Evolutionary conservation across 2,113 vertebrate genomes (phyloP).

Genomic region (Lophius piscatorius): DNA sequence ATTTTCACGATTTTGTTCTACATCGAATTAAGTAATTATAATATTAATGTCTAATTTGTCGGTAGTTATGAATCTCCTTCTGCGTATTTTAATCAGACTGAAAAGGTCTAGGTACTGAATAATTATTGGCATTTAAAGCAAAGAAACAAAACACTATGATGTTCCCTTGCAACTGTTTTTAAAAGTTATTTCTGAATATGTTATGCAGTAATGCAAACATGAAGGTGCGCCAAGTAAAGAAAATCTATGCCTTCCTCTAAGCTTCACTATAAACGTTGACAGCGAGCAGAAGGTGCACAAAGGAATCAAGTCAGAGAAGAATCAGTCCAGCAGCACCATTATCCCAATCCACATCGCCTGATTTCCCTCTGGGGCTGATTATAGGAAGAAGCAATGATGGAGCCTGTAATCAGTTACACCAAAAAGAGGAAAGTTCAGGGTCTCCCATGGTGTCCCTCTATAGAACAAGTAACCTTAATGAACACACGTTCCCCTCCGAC

Average conservation of each 20-base stretch:
- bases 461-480: constrained; percentile 55
- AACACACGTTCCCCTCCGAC: constrained; percentile 30
- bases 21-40: no score
- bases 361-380: constrained; percentile 62
- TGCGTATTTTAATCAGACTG: no score
- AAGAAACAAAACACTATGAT: no score
- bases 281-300: constrained; percentile 4
- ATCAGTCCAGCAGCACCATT: constrained; percentile 30
- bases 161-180: no score
- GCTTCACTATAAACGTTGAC: no score
- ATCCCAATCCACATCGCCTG: constrained; percentile 34
- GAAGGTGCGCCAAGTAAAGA: background rate
- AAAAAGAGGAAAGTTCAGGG: constrained; percentile 28
- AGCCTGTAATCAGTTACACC: constrained; percentile 57
- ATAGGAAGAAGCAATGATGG: constrained; percentile 21
- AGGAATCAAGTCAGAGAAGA: constrained; percentile 35
- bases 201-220: background rate
- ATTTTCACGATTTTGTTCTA: no score
- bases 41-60: no score
- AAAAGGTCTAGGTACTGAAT: no score
- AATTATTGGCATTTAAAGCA: no score
- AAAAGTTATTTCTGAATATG: no score
- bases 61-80: no score
- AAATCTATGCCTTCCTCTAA: no score
- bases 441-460: constrained; percentile 25